These are phyloP conservation scores for Aphelenchoides fujianensis DNA, from an alignment of 1,140 invertebrate species.

Conservation along the genomic window DNA sequence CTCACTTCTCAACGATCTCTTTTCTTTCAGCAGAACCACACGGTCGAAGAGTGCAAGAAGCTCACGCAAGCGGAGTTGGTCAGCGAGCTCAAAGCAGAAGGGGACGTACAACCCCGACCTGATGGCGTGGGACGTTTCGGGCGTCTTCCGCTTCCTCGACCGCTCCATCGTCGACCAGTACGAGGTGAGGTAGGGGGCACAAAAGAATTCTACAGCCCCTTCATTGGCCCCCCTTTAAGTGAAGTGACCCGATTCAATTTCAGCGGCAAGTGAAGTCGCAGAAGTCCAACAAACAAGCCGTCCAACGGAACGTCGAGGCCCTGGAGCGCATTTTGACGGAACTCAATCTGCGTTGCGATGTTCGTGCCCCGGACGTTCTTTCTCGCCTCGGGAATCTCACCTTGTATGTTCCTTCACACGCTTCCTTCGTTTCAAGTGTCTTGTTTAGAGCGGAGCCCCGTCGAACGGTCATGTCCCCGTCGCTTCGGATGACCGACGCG, in stretches of 20 bases:
- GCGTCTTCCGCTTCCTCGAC: constrained; percentile 60
- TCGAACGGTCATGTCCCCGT: constrained; percentile 50
- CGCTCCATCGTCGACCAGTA: constrained; percentile 60
- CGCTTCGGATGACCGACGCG: constrained; percentile 44
- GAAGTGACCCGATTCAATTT: constrained; percentile 20
- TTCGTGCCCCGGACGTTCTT: constrained; percentile 48
- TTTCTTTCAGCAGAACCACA: constrained; percentile 52
- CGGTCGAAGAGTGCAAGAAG: constrained; percentile 53
- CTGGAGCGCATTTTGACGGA: constrained; percentile 52
- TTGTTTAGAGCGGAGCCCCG: constrained; percentile 47
- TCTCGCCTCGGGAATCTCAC: constrained; percentile 52
- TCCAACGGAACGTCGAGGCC: constrained; percentile 59
- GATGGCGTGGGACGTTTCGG: constrained; percentile 61
- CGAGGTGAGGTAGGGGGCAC: too few relatives aligned
- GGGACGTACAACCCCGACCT: constrained; percentile 62
- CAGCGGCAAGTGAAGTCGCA: constrained; percentile 47
- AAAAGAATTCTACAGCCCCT: too few relatives aligned
- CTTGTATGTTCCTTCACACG: constrained; percentile 32
- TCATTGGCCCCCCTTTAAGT: not conserved
- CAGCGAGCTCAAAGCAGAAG: constrained; percentile 56
- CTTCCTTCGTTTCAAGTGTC: not conserved
- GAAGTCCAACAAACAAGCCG: constrained; percentile 52
- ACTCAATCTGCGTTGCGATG: constrained; percentile 54
- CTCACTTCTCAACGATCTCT: too few relatives aligned
- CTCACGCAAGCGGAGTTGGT: constrained; percentile 56